Percentiles rank a stretch among this genome's conserved stretches.
phyloP scores from a whole-genome alignment of 1,140 invertebrate species.

The Anthonomus grandis region DNA sequence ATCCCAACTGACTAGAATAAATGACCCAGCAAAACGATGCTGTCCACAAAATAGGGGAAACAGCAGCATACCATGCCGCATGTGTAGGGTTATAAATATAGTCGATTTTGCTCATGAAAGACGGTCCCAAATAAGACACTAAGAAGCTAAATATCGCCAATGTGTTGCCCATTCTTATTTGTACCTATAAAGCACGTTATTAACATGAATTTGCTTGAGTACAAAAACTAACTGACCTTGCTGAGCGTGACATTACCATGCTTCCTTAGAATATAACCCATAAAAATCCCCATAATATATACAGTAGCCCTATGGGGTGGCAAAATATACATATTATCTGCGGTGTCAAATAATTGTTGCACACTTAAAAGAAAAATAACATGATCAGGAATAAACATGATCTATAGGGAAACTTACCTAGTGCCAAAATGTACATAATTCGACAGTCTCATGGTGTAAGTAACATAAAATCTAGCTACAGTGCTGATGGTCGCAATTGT shows the following conservation, averaged over 20 bases:
- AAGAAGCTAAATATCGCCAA: conserved; percentile 47
- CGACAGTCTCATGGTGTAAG: conserved; percentile 60
- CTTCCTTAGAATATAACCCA: conserved; percentile 59
- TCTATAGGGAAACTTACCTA: conserved; percentile 59
- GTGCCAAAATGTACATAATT: conserved; percentile 71
- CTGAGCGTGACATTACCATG: conserved; percentile 46
- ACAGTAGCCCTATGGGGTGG: conserved; percentile 67
- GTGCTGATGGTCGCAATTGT: conserved; percentile 60
- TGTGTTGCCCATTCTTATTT: conserved; percentile 53
- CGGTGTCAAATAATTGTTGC: conserved; percentile 65
- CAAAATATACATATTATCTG: conserved; percentile 68
- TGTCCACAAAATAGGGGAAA: conserved; percentile 70
- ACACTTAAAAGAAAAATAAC: conserved; percentile 52
- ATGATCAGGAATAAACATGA: background rate
- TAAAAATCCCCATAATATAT: conserved; percentile 66
- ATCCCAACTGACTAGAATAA: conserved; percentile 29
- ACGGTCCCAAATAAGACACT: conserved; percentile 58
- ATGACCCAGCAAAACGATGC: conserved; percentile 60
- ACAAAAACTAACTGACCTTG: conserved; percentile 32
- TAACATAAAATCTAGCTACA: conserved; percentile 61
- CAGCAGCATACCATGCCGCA: conserved; percentile 67
- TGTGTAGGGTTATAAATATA: conserved; percentile 64
- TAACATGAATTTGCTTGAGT: background rate
- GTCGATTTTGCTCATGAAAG: conserved; percentile 62
- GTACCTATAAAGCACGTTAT: conserved; percentile 51